Conservation (phyloP, 2,113 vertebrate species). For the Otolemur garnettii region DNA sequence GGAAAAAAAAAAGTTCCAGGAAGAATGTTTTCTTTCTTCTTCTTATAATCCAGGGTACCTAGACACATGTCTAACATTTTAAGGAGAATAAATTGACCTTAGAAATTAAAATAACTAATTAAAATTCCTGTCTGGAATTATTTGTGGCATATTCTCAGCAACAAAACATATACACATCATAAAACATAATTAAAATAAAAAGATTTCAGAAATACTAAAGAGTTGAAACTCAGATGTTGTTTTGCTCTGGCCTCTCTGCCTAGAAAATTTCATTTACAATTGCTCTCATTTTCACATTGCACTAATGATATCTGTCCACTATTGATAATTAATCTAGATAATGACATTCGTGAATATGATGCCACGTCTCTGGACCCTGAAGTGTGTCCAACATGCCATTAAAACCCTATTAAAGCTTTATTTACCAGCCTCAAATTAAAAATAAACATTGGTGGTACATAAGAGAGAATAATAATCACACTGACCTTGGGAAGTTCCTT, state of each 20-base stretch:
- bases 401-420: conserved; percentile 89
- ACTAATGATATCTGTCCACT: conserved; percentile 84
- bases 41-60: neutral
- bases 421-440: conserved; percentile 88
- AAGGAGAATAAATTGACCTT: conserved; percentile 27
- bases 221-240: conserved; percentile 64
- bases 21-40: neutral
- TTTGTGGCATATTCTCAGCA: conserved; percentile 3
- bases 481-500: conserved; percentile 86
- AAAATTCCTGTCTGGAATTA: neutral
- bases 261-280: conserved; percentile 82
- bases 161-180: neutral
- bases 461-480: conserved; percentile 83
- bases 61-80: neutral
- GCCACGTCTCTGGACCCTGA: conserved; percentile 88
- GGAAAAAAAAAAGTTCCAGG: neutral
- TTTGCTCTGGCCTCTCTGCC: conserved; percentile 62
- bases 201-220: conserved; percentile 52
- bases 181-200: neutral
- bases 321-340: conserved; percentile 90
- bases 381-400: conserved; percentile 89
- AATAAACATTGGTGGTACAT: conserved; percentile 85
- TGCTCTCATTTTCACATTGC: conserved; percentile 81
- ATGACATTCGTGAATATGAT: conserved; percentile 85
- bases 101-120: conserved; percentile 10